Evolutionary conservation across 2,113 vertebrate species (phyloP).

Genomic region (Cyprinus carpio): DNA sequence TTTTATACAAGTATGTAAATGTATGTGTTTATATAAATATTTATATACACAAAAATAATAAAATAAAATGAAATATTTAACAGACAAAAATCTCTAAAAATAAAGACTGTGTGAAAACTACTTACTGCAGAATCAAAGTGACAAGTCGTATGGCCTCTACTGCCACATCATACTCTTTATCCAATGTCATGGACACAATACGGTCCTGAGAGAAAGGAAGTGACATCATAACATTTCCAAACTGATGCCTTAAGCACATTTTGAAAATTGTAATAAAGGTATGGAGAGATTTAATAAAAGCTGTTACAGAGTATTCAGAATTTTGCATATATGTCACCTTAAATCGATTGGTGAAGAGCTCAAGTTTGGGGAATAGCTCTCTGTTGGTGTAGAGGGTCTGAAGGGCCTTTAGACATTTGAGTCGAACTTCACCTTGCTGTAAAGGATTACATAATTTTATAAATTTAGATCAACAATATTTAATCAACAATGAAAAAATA

Average conservation of each 20-base stretch:
- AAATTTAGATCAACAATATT: background rate
- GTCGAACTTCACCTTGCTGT: constrained; percentile 98
- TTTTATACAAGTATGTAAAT: no score
- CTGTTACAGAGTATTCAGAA: background rate
- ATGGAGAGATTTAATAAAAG: background rate
- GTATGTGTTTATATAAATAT: no score
- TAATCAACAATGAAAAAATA: no score
- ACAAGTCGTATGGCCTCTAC: constrained; percentile 98
- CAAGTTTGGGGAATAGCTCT: constrained; percentile 95
- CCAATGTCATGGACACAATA: constrained; percentile 98
- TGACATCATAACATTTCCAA: background rate
- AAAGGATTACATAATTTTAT: background rate
- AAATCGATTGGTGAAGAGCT: constrained; percentile 98
- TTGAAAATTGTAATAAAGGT: background rate
- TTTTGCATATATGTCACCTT: constrained; percentile 80
- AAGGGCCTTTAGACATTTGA: constrained; percentile 98
- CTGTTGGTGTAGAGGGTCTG: constrained; percentile 98
- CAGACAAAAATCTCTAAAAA: background rate
- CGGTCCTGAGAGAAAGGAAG: constrained; percentile 82
- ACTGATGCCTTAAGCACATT: background rate
- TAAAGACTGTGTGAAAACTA: constrained; percentile 49
- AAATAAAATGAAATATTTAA: background rate
- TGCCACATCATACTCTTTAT: constrained; percentile 98
- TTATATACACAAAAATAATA: no score
- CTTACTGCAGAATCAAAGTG: constrained; percentile 97